A percentile compares a stretch with the other conserved stretches of the same genome.
phyloP scores from a whole-genome alignment of 2,797 vertebrate species.

The Spinus olivaceus region DNA sequence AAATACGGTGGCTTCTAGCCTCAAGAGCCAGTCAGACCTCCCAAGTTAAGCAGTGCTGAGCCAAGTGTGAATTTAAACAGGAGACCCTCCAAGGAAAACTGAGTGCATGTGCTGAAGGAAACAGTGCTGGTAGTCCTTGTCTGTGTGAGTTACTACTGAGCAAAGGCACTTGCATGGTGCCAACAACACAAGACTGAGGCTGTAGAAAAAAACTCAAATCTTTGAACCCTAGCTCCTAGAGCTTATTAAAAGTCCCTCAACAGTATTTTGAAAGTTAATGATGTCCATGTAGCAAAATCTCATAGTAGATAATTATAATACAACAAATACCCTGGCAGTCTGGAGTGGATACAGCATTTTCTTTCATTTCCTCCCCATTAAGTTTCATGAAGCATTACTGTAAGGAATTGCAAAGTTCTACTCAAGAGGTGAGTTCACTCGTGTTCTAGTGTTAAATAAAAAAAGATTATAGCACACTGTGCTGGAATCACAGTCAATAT shows the following conservation, averaged over 20 bases:
- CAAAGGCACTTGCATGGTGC: neutral
- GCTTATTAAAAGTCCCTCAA: neutral
- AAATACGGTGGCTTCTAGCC: neutral
- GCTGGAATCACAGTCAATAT: neutral
- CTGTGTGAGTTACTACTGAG: conserved; percentile 32
- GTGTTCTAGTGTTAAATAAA: neutral
- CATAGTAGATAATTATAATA: neutral
- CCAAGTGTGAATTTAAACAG: conserved; percentile 44
- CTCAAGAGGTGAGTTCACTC: neutral
- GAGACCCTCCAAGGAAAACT: conserved; percentile 48
- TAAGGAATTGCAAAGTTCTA: neutral
- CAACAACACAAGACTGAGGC: neutral
- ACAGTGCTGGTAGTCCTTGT: conserved; percentile 26
- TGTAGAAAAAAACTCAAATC: neutral
- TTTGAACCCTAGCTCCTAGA: neutral
- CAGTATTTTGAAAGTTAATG: neutral
- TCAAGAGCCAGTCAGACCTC: conserved; percentile 35
- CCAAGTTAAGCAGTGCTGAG: conserved; percentile 14
- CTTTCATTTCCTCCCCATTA: neutral
- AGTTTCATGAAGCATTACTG: neutral
- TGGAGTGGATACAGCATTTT: neutral
- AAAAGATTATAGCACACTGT: neutral
- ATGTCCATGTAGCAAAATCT: neutral
- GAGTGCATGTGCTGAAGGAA: neutral
- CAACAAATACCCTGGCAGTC: neutral